Evolutionary conservation across 2,797 vertebrate genomes (phyloP), one percentile per base, ranked within the genome.

Genomic region (Tragopan temminckii): DNA sequence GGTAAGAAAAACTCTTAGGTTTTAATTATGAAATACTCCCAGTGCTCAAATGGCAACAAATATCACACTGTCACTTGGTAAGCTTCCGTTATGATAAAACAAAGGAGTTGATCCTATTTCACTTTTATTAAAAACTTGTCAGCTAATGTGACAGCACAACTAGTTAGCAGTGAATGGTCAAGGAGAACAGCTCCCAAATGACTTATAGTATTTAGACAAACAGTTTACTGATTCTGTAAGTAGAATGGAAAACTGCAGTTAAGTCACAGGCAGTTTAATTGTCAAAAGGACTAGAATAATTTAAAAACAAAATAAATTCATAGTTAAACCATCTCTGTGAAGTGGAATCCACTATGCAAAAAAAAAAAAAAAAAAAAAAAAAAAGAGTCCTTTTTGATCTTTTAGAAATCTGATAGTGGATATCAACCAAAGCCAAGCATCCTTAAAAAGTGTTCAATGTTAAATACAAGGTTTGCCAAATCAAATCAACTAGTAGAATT

Each of bases 21-120:
- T 83, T 27, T 79, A 63, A 80, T n/a, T 57, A 40, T 75, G n/a
- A 59, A 61, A 3, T 5, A 1, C 3, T 2, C 1, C 4, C 14
- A 33, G 21, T 29, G 24, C 50, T 88, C 59, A 36, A 78, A 89
- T 24, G 75, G 27, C 36, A 70, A 88, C 36, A 78, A 80, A 84
- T 48, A 38, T 43, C 31, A 63, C 13, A 11, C 1, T 67, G 27
- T 43, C 69, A 24, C 20, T 67, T 61, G 27, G 42, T 35, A 86
- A 89, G 19, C 13, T 53, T 71, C 62, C 57, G n/a, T 62, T 88
- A 31, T n/a, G 46, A 64, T 59, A 84, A 91, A 85, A 85, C 77
- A 58, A 80, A 85, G 25, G 46, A 89, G 55, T 33, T 86, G 80
- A 35, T 94, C 40, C 74, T 88, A 43, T 83, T 88, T 94, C 7